These are phyloP conservation scores for Caenorhabditis sulstoni DNA, from an alignment of 2,888 invertebrate species.

Conservation along the genomic window DNA sequence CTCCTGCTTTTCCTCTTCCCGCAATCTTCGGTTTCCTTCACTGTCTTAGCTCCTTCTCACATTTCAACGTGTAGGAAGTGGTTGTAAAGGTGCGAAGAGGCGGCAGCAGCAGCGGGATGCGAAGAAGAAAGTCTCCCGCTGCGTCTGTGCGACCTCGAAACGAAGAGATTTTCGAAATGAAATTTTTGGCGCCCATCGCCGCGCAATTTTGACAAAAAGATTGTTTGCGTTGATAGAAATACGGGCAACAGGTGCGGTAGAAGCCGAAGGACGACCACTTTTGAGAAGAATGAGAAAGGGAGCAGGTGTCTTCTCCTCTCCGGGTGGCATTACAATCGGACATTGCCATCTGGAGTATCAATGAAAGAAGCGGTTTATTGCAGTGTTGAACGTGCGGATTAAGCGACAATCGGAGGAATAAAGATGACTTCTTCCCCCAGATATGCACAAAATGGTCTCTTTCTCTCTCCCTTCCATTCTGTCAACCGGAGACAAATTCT, in stretches of 20 bases:
- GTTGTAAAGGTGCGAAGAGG: constrained; percentile 34
- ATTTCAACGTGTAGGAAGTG: constrained; percentile 21
- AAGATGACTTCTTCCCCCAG: no score
- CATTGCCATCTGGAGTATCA: no score
- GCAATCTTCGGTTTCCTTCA: background rate
- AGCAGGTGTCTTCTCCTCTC: background rate
- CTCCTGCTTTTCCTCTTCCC: background rate
- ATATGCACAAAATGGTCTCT: no score
- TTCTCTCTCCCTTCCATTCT: no score
- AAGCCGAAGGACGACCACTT: background rate
- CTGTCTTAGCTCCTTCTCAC: constrained; percentile 13
- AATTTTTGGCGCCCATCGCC: background rate
- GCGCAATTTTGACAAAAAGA: background rate
- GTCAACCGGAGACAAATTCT: no score
- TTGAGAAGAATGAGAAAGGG: background rate
- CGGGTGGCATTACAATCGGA: background rate
- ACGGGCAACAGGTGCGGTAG: background rate
- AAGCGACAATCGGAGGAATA: no score
- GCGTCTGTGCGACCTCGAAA: constrained; percentile 20
- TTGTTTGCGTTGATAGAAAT: background rate
- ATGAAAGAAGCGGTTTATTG: no score
- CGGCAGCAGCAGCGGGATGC: background rate
- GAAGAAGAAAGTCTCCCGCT: constrained; percentile 16
- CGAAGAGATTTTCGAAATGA: background rate
- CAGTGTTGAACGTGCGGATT: no score